Evolutionary conservation across 2,797 vertebrate genomes (phyloP).

Genomic region (Erethizon dorsatum): DNA sequence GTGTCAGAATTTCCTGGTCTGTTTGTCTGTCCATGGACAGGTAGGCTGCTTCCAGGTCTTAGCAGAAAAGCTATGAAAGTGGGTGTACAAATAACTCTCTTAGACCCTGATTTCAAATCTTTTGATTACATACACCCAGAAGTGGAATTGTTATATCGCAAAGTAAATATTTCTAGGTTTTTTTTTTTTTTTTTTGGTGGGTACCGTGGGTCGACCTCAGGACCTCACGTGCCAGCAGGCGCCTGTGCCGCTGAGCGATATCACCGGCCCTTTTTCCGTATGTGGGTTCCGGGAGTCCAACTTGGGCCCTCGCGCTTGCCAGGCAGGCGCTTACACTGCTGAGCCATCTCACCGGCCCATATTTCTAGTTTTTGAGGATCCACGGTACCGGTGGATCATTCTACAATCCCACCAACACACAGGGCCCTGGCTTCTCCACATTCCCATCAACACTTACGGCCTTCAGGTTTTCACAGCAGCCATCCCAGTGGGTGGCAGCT

Average conservation of each 20-base stretch:
- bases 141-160: not conserved
- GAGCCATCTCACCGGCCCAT: too few species aligned
- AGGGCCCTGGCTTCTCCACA: not conserved
- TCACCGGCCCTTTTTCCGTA: too few species aligned
- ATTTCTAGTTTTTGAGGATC: not conserved
- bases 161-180: not conserved
- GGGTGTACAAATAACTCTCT: not conserved
- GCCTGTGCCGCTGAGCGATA: too few species aligned
- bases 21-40: too few species aligned
- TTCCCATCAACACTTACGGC: accelerated
- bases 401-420: not conserved
- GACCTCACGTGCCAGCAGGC: too few species aligned
- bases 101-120: not conserved
- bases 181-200: too few species aligned
- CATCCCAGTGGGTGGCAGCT: too few species aligned
- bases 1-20: not conserved
- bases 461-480: not conserved
- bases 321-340: too few species aligned
- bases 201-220: too few species aligned
- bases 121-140: not conserved
- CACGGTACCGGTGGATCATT: not conserved
- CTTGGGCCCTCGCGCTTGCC: too few species aligned
- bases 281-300: too few species aligned
- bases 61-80: not conserved
- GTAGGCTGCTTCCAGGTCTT: not conserved